Evolutionary conservation across 1,140 invertebrate genomes (phyloP), one percentile per base, ranked within the genome.

Genomic region (Aethina tumida): DNA sequence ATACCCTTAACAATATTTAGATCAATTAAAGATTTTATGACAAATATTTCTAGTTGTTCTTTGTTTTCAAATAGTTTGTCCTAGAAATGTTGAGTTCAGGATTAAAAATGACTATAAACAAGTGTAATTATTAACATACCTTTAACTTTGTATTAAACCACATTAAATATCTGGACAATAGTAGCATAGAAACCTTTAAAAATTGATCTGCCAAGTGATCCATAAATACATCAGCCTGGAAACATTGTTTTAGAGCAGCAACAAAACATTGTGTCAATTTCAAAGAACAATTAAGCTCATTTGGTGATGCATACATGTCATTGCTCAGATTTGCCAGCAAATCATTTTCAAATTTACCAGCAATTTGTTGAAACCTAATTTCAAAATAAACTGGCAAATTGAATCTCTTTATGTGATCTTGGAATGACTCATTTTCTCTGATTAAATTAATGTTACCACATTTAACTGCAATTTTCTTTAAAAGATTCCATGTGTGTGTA

Each of bases 331-430:
- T 29, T 12, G 41, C 18, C 12, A 44, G 32, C 13, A 39, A 35
- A 12, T 48, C 50, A 30, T 16, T 49, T 42, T 55, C 53, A 49
- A 55, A 55, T n/a, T 51, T 41, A 13, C 51, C 45, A n/a, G 53
- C 87, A 58, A 94, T 86, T 69, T 93, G 86, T 71, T 93, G 88
- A 69, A 91, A 85, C 45, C 81, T 69, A 53, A 96, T 91, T 69
- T 96, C 91, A 65, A 90, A 96, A 62, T 97, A 95, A 10, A 97
- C 88, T 18, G 89, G 83, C 16, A 96, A 69, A 67, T 94, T 95
- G 86, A 92, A 97, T 52, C 84, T 81, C 37, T 77, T 77, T 16
- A 68, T 57, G 57, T 83, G 75, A 42, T 68, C 59, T 43, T 73
- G 70, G 26, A 87, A 68, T 10, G 46, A 37, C 28, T 49, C 38